Evolutionary conservation across 2,797 vertebrate species (phyloP).

Genomic region (Phalloptychus januarius): DNA sequence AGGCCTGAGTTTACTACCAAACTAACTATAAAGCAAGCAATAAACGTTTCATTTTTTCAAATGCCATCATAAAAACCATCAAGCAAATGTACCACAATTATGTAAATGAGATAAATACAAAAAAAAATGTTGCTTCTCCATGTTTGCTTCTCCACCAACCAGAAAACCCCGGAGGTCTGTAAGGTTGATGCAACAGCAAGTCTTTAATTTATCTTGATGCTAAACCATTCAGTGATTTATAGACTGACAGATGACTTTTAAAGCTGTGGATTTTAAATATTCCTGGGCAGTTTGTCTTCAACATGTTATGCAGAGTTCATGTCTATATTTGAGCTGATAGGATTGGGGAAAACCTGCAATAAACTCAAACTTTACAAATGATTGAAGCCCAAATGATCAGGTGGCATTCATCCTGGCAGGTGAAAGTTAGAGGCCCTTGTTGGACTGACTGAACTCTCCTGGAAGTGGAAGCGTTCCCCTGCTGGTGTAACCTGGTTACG

Average conservation of each 20-base stretch:
- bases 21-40: no score
- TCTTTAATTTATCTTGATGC: no score
- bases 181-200: no score
- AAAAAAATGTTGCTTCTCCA: no score
- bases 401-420: conserved; percentile 36
- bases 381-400: conserved; percentile 4
- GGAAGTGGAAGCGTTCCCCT: conserved; percentile 36
- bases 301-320: not conserved
- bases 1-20: not conserved
- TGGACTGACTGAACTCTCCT: conserved; percentile 52
- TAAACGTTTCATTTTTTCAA: no score
- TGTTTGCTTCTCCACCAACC: no score
- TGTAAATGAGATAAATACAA: no score
- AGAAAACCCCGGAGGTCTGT: no score
- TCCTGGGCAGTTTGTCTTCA: not conserved
- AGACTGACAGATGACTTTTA: no score
- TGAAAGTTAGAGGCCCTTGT: conserved; percentile 32
- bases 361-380: not conserved
- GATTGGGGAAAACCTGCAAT: not conserved
- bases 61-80: no score
- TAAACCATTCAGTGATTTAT: no score
- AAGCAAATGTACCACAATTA: no score
- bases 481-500: conserved; percentile 59
- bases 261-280: not conserved
- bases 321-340: not conserved